Conservation (phyloP, 2,113 vertebrate species). For the Cranoglanis bouderius region DNA sequence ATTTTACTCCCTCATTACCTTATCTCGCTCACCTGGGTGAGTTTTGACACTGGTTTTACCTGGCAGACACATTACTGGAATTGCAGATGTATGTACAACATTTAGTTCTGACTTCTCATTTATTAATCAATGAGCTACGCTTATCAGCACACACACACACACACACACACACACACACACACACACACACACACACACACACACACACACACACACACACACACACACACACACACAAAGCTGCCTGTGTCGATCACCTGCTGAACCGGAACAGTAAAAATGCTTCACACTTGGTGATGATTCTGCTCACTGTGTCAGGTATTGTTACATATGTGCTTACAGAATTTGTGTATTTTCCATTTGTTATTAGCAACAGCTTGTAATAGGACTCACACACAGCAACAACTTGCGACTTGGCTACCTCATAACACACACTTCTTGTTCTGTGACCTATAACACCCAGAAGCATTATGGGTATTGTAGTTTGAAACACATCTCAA, state of each 20-base stretch:
- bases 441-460: too few relatives aligned
- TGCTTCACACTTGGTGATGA: background rate
- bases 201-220: background rate
- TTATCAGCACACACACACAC: background rate
- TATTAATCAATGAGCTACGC: too few relatives aligned
- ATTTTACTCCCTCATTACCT: background rate
- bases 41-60: too few relatives aligned
- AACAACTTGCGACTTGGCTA: too few relatives aligned
- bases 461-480: too few relatives aligned
- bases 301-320: background rate
- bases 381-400: too few relatives aligned
- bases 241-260: background rate
- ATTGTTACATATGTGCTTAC: too few relatives aligned
- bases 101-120: background rate
- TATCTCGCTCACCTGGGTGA: background rate
- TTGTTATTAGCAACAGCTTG: too few relatives aligned
- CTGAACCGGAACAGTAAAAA: background rate
- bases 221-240: background rate
- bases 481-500: too few relatives aligned
- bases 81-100: background rate
- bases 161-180: background rate
- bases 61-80: too few relatives aligned
- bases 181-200: background rate
- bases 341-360: too few relatives aligned
- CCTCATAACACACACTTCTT: too few relatives aligned